Conservation (phyloP, 1,140 invertebrate genomes). For the Cyclina sinensis region DNA sequence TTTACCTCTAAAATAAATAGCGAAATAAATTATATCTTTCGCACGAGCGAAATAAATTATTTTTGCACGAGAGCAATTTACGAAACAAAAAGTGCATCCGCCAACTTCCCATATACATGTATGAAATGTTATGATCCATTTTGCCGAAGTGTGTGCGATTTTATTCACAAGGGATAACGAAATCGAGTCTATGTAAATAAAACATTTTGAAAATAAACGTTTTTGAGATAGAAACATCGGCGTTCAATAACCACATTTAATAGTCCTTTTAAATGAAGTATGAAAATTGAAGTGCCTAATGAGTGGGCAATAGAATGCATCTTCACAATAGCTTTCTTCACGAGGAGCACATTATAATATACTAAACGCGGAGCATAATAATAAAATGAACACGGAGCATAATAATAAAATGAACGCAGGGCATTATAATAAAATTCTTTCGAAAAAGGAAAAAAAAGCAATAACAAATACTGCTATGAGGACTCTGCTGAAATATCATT, state of each 20-base stretch:
- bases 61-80: too few species aligned
- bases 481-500: too few species aligned
- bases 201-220: background rate
- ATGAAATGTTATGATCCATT: background rate
- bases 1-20: too few species aligned
- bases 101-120: background rate
- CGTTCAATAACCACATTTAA: constrained; percentile 23
- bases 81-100: background rate
- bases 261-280: constrained; percentile 40
- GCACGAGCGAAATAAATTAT: too few species aligned
- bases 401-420: background rate
- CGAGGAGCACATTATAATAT: background rate
- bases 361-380: background rate
- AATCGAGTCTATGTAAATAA: constrained; percentile 25
- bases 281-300: constrained; percentile 22
- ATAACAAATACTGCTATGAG: too few species aligned
- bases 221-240: constrained; percentile 17
- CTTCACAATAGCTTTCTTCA: background rate
- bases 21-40: too few species aligned
- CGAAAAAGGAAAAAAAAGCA: too few species aligned
- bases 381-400: background rate
- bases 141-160: background rate
- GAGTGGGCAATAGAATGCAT: background rate
- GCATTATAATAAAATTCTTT: background rate
- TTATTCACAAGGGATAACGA: background rate